A percentile compares a stretch with the other conserved stretches of the same genome.
phyloP scores from a whole-genome alignment of 2,113 vertebrate species.

The Riparia riparia region DNA sequence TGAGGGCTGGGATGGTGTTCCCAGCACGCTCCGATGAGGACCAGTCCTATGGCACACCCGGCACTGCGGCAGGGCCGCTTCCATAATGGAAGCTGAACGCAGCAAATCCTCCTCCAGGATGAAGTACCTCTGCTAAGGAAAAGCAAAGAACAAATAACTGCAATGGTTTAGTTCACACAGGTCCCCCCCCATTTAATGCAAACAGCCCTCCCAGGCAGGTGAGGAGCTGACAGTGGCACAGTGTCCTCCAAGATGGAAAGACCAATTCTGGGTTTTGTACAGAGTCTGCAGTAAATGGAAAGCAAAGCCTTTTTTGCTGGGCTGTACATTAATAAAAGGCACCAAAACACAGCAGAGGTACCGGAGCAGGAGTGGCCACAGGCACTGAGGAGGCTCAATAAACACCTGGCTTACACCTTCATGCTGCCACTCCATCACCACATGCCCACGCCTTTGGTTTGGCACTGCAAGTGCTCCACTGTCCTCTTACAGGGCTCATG shows the following conservation, averaged over 20 bases:
- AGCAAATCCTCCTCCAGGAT: background rate
- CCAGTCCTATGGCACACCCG: accelerated
- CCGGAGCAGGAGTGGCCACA: background rate
- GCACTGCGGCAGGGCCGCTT: background rate
- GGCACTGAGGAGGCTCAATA: background rate
- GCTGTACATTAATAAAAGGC: background rate
- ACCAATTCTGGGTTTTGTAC: background rate
- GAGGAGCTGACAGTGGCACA: background rate
- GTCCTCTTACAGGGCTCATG: background rate
- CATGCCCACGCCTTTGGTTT: background rate
- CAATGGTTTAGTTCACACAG: background rate
- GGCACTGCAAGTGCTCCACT: background rate
- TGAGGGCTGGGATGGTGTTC: accelerated
- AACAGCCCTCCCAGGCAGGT: background rate
- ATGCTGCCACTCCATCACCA: accelerated
- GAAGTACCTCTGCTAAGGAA: background rate
- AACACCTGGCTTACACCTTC: background rate
- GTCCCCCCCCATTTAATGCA: no score
- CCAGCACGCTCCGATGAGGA: accelerated
- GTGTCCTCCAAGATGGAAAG: background rate
- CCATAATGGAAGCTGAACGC: accelerated
- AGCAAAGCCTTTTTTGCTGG: background rate
- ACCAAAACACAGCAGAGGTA: background rate
- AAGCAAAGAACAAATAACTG: background rate
- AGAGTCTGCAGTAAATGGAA: background rate